These are phyloP conservation scores for Porites cylindrica DNA, from an alignment of 92 coral and sea anemone species.

Conservation along the genomic window DNA sequence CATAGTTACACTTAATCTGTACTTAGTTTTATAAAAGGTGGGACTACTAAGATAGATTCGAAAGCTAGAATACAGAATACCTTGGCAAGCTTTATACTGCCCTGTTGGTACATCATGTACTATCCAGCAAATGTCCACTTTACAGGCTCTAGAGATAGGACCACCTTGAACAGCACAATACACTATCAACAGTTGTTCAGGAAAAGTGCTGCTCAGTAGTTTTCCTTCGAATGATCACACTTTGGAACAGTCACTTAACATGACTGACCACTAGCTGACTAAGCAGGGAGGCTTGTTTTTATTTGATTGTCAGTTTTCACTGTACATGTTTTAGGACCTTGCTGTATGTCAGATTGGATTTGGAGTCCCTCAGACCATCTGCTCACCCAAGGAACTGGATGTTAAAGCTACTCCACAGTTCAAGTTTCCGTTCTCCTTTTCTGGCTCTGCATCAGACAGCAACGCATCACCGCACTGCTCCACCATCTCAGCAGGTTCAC, in stretches of 20 bases:
- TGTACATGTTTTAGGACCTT: constrained; percentile 70
- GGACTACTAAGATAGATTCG: too few relatives aligned
- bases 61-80: too few relatives aligned
- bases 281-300: too few relatives aligned
- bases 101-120: too few relatives aligned
- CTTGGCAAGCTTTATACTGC: too few relatives aligned
- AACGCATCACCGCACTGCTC: constrained; percentile 44
- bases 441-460: constrained; percentile 49
- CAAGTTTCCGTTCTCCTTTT: constrained; percentile 70
- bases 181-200: not conserved
- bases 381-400: constrained; percentile 54
- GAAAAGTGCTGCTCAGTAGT: not conserved
- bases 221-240: not conserved
- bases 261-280: too few relatives aligned
- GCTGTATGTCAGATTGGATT: constrained; percentile 91
- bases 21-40: too few relatives aligned
- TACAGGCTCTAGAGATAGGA: not conserved
- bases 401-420: constrained; percentile 17
- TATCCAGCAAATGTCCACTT: not conserved
- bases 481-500: constrained; percentile 82
- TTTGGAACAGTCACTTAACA: not conserved
- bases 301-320: not conserved
- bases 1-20: too few relatives aligned
- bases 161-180: not conserved
- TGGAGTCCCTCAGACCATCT: constrained; percentile 71